Conservation (phyloP, 2,113 vertebrate species). For the Reinhardtius hippoglossoides region DNA sequence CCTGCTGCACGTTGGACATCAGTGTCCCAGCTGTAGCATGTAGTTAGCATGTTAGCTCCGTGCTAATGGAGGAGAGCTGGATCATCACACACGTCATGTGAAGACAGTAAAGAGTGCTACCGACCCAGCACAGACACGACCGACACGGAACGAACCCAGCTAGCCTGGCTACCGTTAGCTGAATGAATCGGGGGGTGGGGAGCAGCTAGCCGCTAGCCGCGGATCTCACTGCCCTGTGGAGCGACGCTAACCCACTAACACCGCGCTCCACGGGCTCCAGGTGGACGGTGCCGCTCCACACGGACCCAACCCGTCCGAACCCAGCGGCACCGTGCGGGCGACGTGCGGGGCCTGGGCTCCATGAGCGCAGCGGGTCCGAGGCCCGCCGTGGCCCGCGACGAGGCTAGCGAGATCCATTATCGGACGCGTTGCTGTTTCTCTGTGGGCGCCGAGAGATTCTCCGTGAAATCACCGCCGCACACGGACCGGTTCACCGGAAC, state of each 20-base stretch:
- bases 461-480: not conserved
- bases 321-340: not conserved
- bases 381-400: conserved; percentile 56
- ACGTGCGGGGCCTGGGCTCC: fast-evolving
- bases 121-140: not conserved
- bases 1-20: too few relatives aligned
- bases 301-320: fast-evolving
- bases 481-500: not conserved
- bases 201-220: conserved; percentile 20
- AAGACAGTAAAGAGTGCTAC: not conserved
- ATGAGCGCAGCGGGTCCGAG: conserved; percentile 8
- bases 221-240: conserved; percentile 5
- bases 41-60: not conserved
- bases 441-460: not conserved
- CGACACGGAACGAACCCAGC: not conserved
- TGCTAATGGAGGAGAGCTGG: not conserved
- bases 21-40: not conserved
- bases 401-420: conserved; percentile 67
- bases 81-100: not conserved
- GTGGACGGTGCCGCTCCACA: fast-evolving
- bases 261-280: fast-evolving
- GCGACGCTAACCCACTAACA: conserved; percentile 6
- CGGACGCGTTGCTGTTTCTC: conserved; percentile 30
- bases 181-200: not conserved
- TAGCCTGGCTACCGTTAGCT: conserved; percentile 23